phyloP scores from a whole-genome alignment of 2,797 vertebrate species.

The Lutjanus argentimaculatus region DNA sequence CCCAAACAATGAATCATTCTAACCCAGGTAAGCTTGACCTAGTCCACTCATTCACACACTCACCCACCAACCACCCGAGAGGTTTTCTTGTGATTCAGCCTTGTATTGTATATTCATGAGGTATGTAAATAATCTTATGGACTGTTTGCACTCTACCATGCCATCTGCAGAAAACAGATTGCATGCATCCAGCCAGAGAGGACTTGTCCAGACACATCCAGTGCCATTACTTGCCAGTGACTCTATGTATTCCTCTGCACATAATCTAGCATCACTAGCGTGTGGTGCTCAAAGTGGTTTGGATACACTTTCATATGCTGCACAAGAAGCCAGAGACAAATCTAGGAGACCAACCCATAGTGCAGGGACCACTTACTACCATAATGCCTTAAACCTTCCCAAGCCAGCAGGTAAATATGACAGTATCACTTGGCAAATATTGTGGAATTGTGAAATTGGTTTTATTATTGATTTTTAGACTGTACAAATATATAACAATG shows the following conservation, averaged over 20 bases:
- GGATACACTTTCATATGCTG: constrained; percentile 67
- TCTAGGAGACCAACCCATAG: constrained; percentile 71
- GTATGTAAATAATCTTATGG: not conserved
- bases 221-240: constrained; percentile 49
- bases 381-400: constrained; percentile 39
- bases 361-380: constrained; percentile 37
- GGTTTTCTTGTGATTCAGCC: constrained; percentile 6
- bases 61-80: not conserved
- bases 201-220: constrained; percentile 4
- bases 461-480: not conserved
- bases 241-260: constrained; percentile 50
- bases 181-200: constrained; percentile 14
- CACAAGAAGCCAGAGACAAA: constrained; percentile 78
- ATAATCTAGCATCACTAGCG: constrained; percentile 27
- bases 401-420: constrained; percentile 66
- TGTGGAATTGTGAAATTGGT: not conserved
- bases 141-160: not conserved
- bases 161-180: constrained; percentile 60
- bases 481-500: too few species aligned
- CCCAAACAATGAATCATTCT: constrained; percentile 30
- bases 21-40: constrained; percentile 68
- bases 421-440: not conserved
- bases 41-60: not conserved
- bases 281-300: constrained; percentile 68
- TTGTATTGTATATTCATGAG: constrained; percentile 2